Evolutionary conservation across 2,113 vertebrate species (phyloP).

Genomic region (Macquaria australasica): DNA sequence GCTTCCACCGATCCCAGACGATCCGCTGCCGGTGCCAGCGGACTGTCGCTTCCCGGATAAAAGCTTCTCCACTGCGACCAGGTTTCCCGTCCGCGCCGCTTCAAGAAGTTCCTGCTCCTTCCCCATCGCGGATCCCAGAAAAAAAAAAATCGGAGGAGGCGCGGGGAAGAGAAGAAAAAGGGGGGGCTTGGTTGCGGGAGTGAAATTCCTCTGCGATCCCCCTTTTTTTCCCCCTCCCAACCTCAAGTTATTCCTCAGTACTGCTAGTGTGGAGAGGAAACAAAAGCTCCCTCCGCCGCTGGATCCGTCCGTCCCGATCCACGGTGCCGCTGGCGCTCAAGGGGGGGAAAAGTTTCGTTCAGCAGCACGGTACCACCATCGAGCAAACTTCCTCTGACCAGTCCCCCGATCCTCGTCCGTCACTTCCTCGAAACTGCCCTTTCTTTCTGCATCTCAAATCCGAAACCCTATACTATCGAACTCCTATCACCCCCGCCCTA

Average conservation of each 20-base stretch:
- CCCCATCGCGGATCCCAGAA: constrained; percentile 87
- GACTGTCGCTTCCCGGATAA: constrained; percentile 92
- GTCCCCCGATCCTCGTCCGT: constrained; percentile 77
- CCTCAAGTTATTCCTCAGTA: constrained; percentile 66
- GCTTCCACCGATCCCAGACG: constrained; percentile 80
- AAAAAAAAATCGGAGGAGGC: constrained; percentile 51
- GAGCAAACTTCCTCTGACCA: constrained; percentile 86
- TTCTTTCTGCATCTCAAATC: constrained; percentile 69
- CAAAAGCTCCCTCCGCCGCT: constrained; percentile 58
- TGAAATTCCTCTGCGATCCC: constrained; percentile 69
- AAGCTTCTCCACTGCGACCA: constrained; percentile 95
- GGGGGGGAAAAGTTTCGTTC: constrained; percentile 81
- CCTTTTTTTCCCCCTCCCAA: constrained; percentile 11
- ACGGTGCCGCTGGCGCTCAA: constrained; percentile 65
- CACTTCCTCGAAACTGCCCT: constrained; percentile 84
- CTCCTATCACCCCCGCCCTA: constrained; percentile 46
- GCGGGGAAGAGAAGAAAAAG: constrained; percentile 60
- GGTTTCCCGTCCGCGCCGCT: constrained; percentile 95
- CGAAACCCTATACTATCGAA: constrained; percentile 35
- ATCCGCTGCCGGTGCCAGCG: constrained; percentile 84
- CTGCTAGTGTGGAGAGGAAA: constrained; percentile 26
- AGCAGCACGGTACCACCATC: constrained; percentile 72
- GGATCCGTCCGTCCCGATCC: constrained; percentile 63
- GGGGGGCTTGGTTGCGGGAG: constrained; percentile 58
- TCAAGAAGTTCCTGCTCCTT: constrained; percentile 98